Conservation (phyloP, 2,113 vertebrate genomes). For the Natator depressus region DNA sequence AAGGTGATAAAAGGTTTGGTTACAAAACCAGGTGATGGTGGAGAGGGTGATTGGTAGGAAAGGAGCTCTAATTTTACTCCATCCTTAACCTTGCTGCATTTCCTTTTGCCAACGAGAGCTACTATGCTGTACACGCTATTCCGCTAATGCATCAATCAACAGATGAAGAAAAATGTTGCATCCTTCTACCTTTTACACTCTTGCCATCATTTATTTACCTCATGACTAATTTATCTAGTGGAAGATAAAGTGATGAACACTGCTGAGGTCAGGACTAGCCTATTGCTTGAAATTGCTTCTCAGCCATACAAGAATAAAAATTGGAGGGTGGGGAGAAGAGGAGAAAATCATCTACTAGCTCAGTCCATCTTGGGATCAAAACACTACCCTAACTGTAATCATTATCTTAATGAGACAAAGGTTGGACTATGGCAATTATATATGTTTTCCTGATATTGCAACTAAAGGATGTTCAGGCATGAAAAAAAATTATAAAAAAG, state of each 20-base stretch:
- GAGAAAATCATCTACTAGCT: slow-evolving; percentile 5
- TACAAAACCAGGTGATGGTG: not conserved
- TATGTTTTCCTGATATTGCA: not conserved
- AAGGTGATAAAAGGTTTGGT: not conserved
- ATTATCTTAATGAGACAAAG: slow-evolving; percentile 30
- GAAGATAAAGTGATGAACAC: slow-evolving; percentile 1
- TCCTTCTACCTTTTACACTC: not conserved
- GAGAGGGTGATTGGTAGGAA: not conserved
- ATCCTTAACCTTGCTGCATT: not conserved
- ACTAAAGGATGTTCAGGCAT: not conserved
- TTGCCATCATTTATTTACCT: slow-evolving; percentile 20
- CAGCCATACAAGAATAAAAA: slow-evolving; percentile 40
- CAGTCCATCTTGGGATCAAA: slow-evolving; percentile 8
- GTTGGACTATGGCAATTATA: not conserved
- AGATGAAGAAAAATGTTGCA: slow-evolving; percentile 23
- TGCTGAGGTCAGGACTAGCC: not conserved
- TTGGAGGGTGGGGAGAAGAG: not conserved
- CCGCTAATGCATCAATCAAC: not conserved
- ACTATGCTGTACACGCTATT: not conserved
- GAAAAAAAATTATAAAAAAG: not conserved
- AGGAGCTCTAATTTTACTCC: not conserved
- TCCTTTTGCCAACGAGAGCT: not conserved
- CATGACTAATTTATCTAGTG: not conserved
- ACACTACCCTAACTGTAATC: not conserved
- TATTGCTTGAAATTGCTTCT: slow-evolving; percentile 39